phyloP scores from a whole-genome alignment of 2,888 invertebrate genomes.

The Lathronympha strigana region DNA sequence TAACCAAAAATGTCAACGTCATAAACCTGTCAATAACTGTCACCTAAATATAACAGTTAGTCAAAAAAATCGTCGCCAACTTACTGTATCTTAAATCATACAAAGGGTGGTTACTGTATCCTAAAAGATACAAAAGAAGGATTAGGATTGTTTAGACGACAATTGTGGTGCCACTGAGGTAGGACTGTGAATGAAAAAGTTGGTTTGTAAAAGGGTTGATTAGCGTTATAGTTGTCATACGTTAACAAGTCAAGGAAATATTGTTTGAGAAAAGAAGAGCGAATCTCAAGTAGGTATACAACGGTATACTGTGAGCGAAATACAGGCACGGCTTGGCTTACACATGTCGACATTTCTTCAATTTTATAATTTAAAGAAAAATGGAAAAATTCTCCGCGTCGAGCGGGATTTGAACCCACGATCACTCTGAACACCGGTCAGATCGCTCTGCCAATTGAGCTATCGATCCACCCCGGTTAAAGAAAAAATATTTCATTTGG shows the following conservation, averaged over 20 bases:
- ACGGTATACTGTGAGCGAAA: too few relatives aligned
- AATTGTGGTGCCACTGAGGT: conserved; percentile 26
- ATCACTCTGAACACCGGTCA: too few relatives aligned
- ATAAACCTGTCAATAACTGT: conserved; percentile 23
- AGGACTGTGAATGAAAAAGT: conserved; percentile 7
- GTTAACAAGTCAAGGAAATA: not conserved
- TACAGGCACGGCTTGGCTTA: too few relatives aligned
- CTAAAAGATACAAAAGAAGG: conserved; percentile 2
- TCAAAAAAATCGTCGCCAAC: conserved; percentile 21
- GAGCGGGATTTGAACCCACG: too few relatives aligned
- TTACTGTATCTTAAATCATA: too few relatives aligned
- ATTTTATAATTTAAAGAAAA: too few relatives aligned
- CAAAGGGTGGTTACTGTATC: not conserved
- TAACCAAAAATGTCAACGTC: conserved; percentile 1
- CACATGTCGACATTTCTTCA: too few relatives aligned
- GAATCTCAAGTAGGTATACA: not conserved
- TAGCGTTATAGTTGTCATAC: not conserved
- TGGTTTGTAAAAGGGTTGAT: conserved; percentile 29
- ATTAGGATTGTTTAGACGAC: conserved; percentile 38
- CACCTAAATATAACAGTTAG: conserved; percentile 11
- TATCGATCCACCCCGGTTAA: too few relatives aligned
- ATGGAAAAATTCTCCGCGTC: too few relatives aligned
- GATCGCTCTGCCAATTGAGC: too few relatives aligned
- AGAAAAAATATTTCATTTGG: too few relatives aligned
- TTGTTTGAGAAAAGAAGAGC: not conserved